These are phyloP conservation scores for Brassicogethes aeneus DNA, from an alignment of 2,888 invertebrate genomes.

Conservation along the genomic window DNA sequence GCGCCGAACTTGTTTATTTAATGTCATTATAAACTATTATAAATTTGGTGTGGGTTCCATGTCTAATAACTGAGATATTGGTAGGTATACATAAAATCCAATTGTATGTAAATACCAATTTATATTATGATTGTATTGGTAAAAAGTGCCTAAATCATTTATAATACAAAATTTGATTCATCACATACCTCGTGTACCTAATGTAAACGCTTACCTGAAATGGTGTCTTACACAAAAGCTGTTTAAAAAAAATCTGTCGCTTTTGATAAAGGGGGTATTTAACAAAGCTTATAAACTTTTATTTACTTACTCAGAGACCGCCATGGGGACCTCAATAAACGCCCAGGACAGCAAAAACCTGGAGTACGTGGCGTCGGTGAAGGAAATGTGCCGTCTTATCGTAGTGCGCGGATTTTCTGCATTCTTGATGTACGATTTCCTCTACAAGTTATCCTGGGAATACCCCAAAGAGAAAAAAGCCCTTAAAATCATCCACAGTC, in stretches of 20 bases:
- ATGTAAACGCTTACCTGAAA: too few relatives aligned
- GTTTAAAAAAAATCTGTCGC: not conserved
- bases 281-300: not conserved
- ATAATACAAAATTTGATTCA: too few relatives aligned
- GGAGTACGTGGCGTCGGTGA: slow-evolving; percentile 63
- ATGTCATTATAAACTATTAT: too few relatives aligned
- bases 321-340: slow-evolving; percentile 70
- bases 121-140: too few relatives aligned
- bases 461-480: slow-evolving; percentile 48
- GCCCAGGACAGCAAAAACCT: slow-evolving; percentile 62
- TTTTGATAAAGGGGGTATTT: not conserved
- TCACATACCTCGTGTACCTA: too few relatives aligned
- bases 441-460: slow-evolving; percentile 45
- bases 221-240: not conserved
- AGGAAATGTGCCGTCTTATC: slow-evolving; percentile 39
- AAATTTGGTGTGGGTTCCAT: too few relatives aligned
- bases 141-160: too few relatives aligned
- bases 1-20: too few relatives aligned
- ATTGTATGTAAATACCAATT: too few relatives aligned
- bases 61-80: too few relatives aligned
- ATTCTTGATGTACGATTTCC: slow-evolving; percentile 43
- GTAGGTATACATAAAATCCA: too few relatives aligned
- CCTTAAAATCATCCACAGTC: slow-evolving; percentile 44
- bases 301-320: slow-evolving; percentile 54
- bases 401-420: slow-evolving; percentile 33